These are phyloP conservation scores for Lycaon pictus DNA, from an alignment of 2,113 vertebrate genomes.

Conservation along the genomic window DNA sequence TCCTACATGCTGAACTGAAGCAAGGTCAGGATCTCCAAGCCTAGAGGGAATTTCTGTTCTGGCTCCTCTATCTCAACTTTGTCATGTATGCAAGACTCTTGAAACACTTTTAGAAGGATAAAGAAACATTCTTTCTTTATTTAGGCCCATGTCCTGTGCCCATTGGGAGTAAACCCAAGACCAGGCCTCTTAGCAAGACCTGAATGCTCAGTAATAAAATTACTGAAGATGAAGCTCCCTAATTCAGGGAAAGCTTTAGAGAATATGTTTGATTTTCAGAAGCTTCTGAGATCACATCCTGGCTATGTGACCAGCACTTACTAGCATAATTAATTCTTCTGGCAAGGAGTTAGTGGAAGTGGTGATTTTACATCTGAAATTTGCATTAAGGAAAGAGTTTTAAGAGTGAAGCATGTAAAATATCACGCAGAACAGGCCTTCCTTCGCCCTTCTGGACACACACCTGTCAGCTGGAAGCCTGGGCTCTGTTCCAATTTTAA, in stretches of 20 bases:
- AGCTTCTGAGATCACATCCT: slow-evolving; percentile 42
- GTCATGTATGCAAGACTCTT: neutral
- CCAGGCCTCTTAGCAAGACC: neutral
- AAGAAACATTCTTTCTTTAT: neutral
- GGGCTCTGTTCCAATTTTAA: slow-evolving; percentile 51
- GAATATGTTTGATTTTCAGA: slow-evolving; percentile 13
- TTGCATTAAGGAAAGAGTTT: slow-evolving; percentile 21
- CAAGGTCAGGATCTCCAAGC: neutral
- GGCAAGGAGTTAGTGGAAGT: slow-evolving; percentile 8
- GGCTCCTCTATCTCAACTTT: neutral
- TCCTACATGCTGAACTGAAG: neutral
- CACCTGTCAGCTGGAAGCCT: slow-evolving; percentile 68
- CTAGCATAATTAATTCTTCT: slow-evolving; percentile 37
- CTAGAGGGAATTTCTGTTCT: neutral
- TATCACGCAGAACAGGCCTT: slow-evolving; percentile 21
- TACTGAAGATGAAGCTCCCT: neutral
- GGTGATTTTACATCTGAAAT: slow-evolving; percentile 1
- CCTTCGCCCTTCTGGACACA: slow-evolving; percentile 53
- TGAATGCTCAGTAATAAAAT: neutral
- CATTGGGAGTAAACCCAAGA: neutral
- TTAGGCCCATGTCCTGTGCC: neutral
- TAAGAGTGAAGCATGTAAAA: slow-evolving; percentile 13
- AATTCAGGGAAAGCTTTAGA: neutral
- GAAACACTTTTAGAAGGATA: neutral
- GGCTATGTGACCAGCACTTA: slow-evolving; percentile 16